These are phyloP conservation scores for Romanogobio albipinnatus DNA, from an alignment of 2,113 vertebrate species.

Conservation along the genomic window DNA sequence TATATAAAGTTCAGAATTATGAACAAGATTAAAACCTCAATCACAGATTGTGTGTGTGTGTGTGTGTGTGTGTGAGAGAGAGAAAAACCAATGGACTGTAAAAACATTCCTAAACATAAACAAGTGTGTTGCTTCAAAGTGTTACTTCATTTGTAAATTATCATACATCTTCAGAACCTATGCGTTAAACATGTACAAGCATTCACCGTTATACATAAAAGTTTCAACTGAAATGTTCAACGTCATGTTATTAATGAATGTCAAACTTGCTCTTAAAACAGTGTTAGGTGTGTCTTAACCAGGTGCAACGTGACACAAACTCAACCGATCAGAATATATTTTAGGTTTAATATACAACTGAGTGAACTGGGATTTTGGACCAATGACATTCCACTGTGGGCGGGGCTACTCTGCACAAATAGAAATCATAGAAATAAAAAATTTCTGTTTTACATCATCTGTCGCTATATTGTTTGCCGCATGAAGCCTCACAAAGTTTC, in stretches of 20 bases:
- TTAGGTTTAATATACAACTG: background rate
- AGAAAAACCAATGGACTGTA: background rate
- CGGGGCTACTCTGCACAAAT: background rate
- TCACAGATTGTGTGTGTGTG: background rate
- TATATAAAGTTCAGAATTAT: slow-evolving; percentile 23
- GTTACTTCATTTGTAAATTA: background rate
- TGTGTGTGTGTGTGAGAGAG: background rate
- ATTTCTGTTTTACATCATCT: background rate
- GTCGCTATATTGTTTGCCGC: background rate
- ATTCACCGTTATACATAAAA: slow-evolving; percentile 4
- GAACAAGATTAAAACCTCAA: slow-evolving; percentile 13
- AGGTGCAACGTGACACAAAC: background rate
- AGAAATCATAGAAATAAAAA: background rate
- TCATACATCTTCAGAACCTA: slow-evolving; percentile 8
- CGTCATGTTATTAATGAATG: background rate
- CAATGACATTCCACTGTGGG: background rate
- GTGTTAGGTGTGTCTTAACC: background rate
- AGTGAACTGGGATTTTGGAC: background rate
- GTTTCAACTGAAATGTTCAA: background rate
- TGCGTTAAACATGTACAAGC: slow-evolving; percentile 12
- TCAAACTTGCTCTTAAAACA: slow-evolving; percentile 8
- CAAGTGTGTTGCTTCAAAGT: background rate
- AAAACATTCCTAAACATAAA: slow-evolving; percentile 26
- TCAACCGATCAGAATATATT: background rate
- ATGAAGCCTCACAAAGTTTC: background rate